A percentile compares a stretch with the other conserved stretches of the same genome.
phyloP scores from a whole-genome alignment of 2,888 invertebrate species.

The Drosophila nr. perissopoda region DNA sequence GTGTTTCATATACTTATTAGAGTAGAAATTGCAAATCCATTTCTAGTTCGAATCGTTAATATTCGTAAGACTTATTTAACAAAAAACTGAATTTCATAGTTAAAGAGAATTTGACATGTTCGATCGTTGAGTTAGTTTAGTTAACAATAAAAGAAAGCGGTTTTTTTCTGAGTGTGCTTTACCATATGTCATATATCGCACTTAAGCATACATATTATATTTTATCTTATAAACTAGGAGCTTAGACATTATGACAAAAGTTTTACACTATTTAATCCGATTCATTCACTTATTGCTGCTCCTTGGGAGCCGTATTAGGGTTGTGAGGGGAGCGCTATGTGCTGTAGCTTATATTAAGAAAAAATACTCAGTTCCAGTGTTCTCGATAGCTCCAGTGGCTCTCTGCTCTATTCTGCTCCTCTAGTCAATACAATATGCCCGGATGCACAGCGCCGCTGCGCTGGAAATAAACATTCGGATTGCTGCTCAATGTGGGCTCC shows the following conservation, averaged over 20 bases:
- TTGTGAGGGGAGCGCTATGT: conserved; percentile 54
- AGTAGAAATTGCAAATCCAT: conserved; percentile 43
- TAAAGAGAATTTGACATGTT: conserved; percentile 17
- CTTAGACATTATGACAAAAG: conserved; percentile 71
- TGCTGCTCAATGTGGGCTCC: conserved; percentile 94
- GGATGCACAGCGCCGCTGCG: conserved; percentile 92
- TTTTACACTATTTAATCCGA: conserved; percentile 65
- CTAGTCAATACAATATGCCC: conserved; percentile 93
- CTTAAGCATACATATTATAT: conserved; percentile 27
- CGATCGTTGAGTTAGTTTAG: conserved; percentile 17
- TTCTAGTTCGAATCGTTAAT: conserved; percentile 29
- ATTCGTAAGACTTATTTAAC: conserved; percentile 20
- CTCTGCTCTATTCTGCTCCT: conserved; percentile 14
- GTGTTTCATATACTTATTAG: conserved; percentile 16
- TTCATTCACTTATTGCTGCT: conserved; percentile 72
- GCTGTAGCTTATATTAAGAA: conserved; percentile 69
- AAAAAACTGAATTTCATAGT: conserved; percentile 45
- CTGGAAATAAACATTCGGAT: conserved; percentile 96
- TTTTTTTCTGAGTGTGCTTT: conserved; percentile 10
- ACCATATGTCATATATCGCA: conserved; percentile 15
- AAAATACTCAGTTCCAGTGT: conserved; percentile 80
- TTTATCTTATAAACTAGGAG: conserved; percentile 40
- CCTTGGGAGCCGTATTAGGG: conserved; percentile 74
- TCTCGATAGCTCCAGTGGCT: conserved; percentile 68
- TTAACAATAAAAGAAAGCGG: conserved; percentile 18